Evolutionary conservation across 2,797 vertebrate species (phyloP).

Genomic region (Eulemur albifrons): DNA sequence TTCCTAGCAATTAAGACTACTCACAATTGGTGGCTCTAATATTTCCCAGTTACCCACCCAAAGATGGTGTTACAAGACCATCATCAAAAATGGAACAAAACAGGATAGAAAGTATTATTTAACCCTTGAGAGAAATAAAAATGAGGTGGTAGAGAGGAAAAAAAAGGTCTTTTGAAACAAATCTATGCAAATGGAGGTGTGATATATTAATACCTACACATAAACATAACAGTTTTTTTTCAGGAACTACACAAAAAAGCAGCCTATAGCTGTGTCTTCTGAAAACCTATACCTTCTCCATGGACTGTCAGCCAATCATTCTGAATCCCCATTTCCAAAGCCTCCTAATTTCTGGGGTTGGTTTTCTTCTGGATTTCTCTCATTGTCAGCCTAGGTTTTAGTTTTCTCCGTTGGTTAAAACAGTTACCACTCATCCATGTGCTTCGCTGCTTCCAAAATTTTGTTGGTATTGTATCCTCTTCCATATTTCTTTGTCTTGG

Average conservation of each 20-base stretch:
- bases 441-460: background rate
- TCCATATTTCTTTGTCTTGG: background rate
- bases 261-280: background rate
- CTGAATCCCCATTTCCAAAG: too few species aligned
- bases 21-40: background rate
- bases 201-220: background rate
- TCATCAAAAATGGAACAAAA: background rate
- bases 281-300: background rate
- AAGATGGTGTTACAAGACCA: background rate
- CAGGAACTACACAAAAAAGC: background rate
- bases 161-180: background rate
- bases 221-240: background rate
- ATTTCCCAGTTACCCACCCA: background rate
- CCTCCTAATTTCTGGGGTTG: background rate
- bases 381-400: background rate
- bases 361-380: background rate
- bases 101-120: background rate
- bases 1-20: background rate
- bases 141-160: background rate
- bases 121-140: slow-evolving; percentile 5
- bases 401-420: background rate
- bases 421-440: background rate
- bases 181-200: background rate
- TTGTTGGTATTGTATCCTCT: background rate
- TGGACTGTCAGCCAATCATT: background rate